Percentiles rank a stretch among this genome's conserved stretches.
Evolutionary conservation across 1,140 invertebrate genomes (phyloP).

Genomic region (Macrobrachium rosenbergii): DNA sequence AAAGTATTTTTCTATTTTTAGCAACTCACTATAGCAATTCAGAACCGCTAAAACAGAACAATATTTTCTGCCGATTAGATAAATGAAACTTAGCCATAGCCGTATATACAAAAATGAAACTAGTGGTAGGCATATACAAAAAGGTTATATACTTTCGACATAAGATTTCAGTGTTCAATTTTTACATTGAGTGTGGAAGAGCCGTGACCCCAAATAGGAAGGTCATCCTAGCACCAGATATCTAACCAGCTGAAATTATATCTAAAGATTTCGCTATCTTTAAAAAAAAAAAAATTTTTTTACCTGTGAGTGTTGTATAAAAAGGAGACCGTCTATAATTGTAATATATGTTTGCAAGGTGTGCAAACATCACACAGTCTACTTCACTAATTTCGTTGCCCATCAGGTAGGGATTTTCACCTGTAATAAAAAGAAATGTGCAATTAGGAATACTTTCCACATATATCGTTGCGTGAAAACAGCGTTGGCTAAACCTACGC

Average conservation of each 20-base stretch:
- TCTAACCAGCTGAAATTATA: not conserved
- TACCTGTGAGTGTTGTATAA: slow-evolving; percentile 23
- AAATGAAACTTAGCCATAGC: no score
- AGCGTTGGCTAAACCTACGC: no score
- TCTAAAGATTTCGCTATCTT: not conserved
- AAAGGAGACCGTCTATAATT: slow-evolving; percentile 40
- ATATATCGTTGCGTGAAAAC: not conserved
- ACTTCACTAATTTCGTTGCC: slow-evolving; percentile 4
- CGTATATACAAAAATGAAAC: no score
- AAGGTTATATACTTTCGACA: not conserved
- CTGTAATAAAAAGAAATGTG: not conserved
- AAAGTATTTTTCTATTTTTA: no score
- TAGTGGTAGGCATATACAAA: no score
- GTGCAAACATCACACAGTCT: slow-evolving; percentile 37
- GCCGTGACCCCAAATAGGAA: not conserved
- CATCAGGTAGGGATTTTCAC: slow-evolving; percentile 22
- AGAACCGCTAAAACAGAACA: no score
- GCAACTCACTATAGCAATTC: no score
- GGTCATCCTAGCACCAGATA: no score
- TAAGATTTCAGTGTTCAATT: not conserved
- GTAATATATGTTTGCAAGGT: slow-evolving; percentile 33
- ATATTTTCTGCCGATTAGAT: no score
- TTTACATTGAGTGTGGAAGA: not conserved
- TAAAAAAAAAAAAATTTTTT: not conserved
- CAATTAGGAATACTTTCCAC: not conserved